Evolutionary conservation across 2,113 vertebrate genomes (phyloP).

Genomic region (Merops nubicus): DNA sequence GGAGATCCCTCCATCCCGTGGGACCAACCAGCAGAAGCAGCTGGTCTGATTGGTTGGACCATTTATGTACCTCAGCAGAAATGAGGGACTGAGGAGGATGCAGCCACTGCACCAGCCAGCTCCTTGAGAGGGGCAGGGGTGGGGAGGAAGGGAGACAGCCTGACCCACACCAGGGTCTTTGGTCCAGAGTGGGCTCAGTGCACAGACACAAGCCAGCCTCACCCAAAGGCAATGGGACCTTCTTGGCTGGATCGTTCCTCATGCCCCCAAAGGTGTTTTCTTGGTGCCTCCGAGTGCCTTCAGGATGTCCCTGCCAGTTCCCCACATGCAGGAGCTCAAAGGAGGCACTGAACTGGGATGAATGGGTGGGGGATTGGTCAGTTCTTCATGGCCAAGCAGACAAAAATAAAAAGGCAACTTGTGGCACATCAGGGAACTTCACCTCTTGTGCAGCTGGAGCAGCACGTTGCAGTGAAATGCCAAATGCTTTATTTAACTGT

Average conservation of each 20-base stretch:
- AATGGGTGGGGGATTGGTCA: not conserved
- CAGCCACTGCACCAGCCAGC: not conserved
- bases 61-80: not conserved
- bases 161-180: not conserved
- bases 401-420: not conserved
- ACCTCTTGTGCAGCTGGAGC: not conserved
- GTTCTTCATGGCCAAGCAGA: not conserved
- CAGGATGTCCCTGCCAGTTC: not conserved
- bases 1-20: not conserved
- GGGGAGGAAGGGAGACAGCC: not conserved
- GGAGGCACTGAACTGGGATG: not conserved
- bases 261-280: not conserved
- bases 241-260: not conserved
- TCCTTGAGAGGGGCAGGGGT: not conserved
- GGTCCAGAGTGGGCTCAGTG: not conserved
- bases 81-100: accelerated
- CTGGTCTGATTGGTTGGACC: not conserved
- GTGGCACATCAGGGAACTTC: not conserved
- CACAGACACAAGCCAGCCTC: not conserved
- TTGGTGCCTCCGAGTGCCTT: not conserved
- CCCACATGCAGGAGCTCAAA: not conserved
- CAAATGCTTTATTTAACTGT: not conserved
- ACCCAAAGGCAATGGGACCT: not conserved
- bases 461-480: not conserved
- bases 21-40: not conserved